Percentiles rank a stretch among this genome's conserved stretches.
These are phyloP conservation scores for Ancistrus triradiatus DNA, from an alignment of 2,113 vertebrate species.

Conservation along the genomic window DNA sequence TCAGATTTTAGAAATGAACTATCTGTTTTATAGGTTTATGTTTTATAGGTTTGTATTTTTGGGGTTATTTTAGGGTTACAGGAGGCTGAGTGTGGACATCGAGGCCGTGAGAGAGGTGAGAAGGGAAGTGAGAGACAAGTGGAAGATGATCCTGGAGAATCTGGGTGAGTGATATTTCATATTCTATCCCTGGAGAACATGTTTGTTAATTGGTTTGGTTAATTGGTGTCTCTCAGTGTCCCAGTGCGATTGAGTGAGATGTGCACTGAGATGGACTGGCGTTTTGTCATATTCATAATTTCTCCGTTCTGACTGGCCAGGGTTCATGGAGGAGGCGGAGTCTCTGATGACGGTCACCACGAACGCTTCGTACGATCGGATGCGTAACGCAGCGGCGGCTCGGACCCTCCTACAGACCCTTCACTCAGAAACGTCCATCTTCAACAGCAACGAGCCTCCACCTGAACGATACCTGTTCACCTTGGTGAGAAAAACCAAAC, in stretches of 20 bases:
- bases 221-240: too few relatives aligned
- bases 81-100: conserved; percentile 77
- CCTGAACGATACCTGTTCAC: conserved; percentile 82
- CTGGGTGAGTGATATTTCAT: conserved; percentile 59
- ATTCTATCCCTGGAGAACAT: too few relatives aligned
- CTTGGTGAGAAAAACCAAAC: conserved; percentile 69
- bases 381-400: conserved; percentile 66
- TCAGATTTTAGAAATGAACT: too few relatives aligned
- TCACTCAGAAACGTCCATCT: conserved; percentile 71
- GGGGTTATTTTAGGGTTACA: conserved; percentile 79
- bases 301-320: conserved; percentile 44
- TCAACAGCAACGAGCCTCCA: conserved; percentile 60
- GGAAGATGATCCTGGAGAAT: conserved; percentile 74
- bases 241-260: too few relatives aligned
- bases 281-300: too few relatives aligned
- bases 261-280: too few relatives aligned
- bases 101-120: conserved; percentile 74
- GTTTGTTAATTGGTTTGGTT: too few relatives aligned
- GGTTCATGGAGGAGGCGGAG: conserved; percentile 76
- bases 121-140: conserved; percentile 73
- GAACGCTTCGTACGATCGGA: conserved; percentile 65
- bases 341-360: conserved; percentile 69
- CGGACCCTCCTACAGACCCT: conserved; percentile 63
- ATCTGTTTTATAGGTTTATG: too few relatives aligned
- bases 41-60: too few relatives aligned